These are phyloP conservation scores for Timema cristinae DNA, from an alignment of 2,888 invertebrate species.

Conservation along the genomic window DNA sequence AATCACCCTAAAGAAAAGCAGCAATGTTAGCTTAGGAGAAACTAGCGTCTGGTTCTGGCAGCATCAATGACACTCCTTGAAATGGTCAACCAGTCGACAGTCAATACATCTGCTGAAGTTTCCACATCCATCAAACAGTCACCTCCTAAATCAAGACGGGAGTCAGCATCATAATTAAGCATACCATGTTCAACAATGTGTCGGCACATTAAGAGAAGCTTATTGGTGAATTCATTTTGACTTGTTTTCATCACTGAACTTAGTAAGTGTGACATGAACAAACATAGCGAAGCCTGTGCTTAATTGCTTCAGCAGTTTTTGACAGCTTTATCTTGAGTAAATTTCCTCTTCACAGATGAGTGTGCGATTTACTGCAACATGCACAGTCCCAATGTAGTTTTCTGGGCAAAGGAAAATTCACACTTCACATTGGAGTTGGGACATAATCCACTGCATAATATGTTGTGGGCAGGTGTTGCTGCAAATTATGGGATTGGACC, in stretches of 20 bases:
- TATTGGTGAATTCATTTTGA: not conserved
- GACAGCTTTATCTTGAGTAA: not conserved
- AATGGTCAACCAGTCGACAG: not conserved
- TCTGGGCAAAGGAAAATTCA: not conserved
- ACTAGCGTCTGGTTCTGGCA: constrained; percentile 3
- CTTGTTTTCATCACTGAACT: not conserved
- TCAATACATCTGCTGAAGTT: not conserved
- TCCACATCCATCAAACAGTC: not conserved
- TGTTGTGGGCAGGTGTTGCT: not conserved
- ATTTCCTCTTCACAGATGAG: not conserved
- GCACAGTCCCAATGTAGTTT: too few species aligned
- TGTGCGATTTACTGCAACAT: not conserved
- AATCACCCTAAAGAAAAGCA: constrained; percentile 18
- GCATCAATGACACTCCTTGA: not conserved
- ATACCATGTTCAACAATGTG: not conserved
- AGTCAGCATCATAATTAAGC: not conserved
- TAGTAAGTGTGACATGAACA: not conserved
- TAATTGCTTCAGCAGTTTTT: not conserved
- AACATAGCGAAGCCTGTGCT: not conserved
- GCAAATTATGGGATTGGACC: not conserved
- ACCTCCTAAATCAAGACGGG: not conserved
- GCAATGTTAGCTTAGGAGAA: constrained; percentile 7
- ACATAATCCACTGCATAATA: not conserved
- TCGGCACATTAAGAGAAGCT: not conserved
- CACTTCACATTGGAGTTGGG: too few species aligned